phyloP scores from a whole-genome alignment of 1,140 invertebrate genomes.

The Gonioctena quinquepunctata region DNA sequence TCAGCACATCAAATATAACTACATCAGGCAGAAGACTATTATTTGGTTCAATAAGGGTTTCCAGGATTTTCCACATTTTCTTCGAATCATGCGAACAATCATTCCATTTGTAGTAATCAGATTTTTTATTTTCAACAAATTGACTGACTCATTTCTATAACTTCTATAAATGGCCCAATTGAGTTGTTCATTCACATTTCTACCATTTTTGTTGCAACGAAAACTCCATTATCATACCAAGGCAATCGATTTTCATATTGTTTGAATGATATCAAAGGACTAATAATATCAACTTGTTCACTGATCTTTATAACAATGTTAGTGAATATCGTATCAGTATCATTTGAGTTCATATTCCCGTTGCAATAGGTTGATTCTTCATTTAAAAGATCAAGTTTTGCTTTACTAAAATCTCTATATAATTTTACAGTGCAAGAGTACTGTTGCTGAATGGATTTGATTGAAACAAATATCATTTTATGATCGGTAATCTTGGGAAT shows the following conservation, averaged over 20 bases:
- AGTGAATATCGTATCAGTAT: neutral
- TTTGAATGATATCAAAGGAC: neutral
- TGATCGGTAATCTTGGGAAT: neutral
- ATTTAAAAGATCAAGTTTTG: neutral
- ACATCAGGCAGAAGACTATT: no score
- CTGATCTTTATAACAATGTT: neutral
- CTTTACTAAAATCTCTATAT: neutral
- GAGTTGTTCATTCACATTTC: neutral
- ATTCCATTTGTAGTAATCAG: neutral
- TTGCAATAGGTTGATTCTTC: neutral
- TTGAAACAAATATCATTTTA: neutral
- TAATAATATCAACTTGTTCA: neutral
- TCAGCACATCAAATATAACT: no score
- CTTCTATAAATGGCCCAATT: neutral
- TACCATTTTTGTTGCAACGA: neutral
- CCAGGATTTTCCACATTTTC: neutral
- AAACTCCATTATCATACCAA: neutral
- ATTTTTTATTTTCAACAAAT: constrained; percentile 1
- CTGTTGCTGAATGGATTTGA: neutral
- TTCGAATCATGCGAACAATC: neutral
- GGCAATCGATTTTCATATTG: neutral
- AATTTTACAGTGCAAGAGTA: neutral
- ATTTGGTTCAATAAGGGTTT: neutral
- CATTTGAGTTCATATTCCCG: neutral
- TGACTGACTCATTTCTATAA: neutral